A percentile compares a stretch with the other conserved stretches of the same genome.
Evolutionary conservation across 2,113 vertebrate genomes (phyloP).

Genomic region (Pelusios castaneus): DNA sequence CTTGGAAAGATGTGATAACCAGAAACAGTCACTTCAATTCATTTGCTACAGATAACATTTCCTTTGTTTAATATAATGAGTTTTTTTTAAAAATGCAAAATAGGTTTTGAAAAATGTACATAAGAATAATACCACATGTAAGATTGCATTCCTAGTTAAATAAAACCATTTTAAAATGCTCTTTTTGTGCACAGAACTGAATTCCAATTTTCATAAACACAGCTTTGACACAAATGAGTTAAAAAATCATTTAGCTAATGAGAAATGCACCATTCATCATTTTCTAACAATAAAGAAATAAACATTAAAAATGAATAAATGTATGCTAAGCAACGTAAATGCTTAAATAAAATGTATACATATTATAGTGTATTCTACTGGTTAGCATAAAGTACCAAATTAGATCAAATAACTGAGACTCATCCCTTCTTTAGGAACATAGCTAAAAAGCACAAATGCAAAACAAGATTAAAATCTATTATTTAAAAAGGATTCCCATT

Average conservation of each 20-base stretch:
- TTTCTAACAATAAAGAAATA: neutral
- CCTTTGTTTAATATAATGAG: neutral
- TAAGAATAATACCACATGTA: too few species aligned
- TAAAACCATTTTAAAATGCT: neutral
- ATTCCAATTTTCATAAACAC: too few species aligned
- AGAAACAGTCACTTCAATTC: neutral
- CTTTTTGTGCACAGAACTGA: neutral
- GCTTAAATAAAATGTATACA: neutral
- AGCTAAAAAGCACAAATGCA: neutral
- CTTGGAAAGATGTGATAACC: neutral
- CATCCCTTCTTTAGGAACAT: neutral
- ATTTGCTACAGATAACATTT: neutral
- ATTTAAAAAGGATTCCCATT: neutral
- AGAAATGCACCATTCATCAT: neutral
- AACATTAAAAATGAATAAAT: neutral
- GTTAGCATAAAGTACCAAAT: neutral
- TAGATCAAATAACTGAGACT: neutral
- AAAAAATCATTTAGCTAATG: neutral
- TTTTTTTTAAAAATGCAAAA: neutral
- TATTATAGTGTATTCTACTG: neutral
- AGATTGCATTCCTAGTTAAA: too few species aligned
- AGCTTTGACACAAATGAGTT: neutral
- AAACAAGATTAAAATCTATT: neutral
- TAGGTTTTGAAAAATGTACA: too few species aligned
- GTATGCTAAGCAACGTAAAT: neutral